Percentiles rank a stretch among this genome's conserved stretches.
Conservation (phyloP, 2,113 vertebrate genomes). For the Varanus salvator region DNA sequence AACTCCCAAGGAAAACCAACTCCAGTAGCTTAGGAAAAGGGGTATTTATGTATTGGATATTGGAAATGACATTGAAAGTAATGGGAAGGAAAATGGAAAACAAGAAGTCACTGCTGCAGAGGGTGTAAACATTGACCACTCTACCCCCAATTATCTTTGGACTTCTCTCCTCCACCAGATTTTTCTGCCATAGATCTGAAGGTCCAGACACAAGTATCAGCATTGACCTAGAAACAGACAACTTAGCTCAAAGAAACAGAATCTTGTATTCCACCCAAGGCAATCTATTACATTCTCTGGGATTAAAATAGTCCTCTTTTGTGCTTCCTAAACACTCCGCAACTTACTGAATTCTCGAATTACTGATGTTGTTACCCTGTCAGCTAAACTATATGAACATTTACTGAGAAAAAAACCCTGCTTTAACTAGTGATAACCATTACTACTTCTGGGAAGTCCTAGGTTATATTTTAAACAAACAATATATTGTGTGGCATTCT, state of each 20-base stretch:
- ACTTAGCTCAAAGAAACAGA: background rate
- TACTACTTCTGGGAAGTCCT: background rate
- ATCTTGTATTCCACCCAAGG: background rate
- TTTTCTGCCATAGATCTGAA: background rate
- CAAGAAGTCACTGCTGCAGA: too few species aligned
- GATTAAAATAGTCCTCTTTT: background rate
- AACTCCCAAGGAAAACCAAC: too few species aligned
- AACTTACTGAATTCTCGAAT: background rate
- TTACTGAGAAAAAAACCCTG: background rate
- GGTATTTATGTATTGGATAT: too few species aligned
- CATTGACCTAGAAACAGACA: background rate
- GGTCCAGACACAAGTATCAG: background rate
- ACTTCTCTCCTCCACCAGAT: background rate
- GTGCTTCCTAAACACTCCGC: background rate
- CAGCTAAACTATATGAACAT: background rate
- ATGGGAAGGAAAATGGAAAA: too few species aligned
- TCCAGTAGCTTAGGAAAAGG: too few species aligned
- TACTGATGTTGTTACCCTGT: background rate
- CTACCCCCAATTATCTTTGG: too few species aligned
- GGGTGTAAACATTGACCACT: too few species aligned
- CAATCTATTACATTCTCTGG: background rate
- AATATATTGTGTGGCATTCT: background rate
- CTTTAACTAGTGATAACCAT: background rate
- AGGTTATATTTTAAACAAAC: background rate
- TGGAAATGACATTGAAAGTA: too few species aligned